These are phyloP conservation scores for Neelides sp. DNA, from an alignment of 1,140 invertebrate genomes.

Conservation along the genomic window DNA sequence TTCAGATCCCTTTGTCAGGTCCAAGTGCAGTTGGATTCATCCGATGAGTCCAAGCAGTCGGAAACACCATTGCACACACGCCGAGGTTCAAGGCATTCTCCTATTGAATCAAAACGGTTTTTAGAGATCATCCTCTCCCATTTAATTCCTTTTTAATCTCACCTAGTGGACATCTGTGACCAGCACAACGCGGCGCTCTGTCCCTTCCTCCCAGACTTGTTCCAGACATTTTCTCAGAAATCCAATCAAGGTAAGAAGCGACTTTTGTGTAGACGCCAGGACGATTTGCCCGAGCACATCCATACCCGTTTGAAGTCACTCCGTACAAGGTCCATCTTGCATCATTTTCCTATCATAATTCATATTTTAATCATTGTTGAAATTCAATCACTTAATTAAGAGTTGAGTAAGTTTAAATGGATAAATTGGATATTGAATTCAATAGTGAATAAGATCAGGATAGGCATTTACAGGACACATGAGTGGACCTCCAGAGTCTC, in stretches of 20 bases:
- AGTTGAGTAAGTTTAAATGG: neutral
- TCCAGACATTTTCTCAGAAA: conserved; percentile 41
- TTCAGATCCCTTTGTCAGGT: conserved; percentile 5
- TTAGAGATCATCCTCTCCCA: neutral
- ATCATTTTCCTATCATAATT: conserved; percentile 38
- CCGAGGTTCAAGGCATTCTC: conserved; percentile 53
- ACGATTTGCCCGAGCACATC: conserved; percentile 64
- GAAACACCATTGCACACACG: conserved; percentile 52
- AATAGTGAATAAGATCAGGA: neutral
- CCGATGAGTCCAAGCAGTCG: conserved; percentile 27
- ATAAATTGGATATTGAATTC: neutral
- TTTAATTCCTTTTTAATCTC: neutral
- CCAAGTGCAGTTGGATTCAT: conserved; percentile 32
- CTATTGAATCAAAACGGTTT: neutral
- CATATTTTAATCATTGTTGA: neutral
- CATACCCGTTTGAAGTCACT: conserved; percentile 74
- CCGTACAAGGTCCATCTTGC: conserved; percentile 51
- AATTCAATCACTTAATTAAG: neutral
- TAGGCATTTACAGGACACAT: conserved; percentile 23
- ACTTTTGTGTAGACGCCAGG: conserved; percentile 83
- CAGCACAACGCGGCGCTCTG: conserved; percentile 40
- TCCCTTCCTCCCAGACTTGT: conserved; percentile 17
- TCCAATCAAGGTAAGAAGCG: conserved; percentile 61
- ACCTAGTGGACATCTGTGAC: conserved; percentile 59
- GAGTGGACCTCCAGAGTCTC: conserved; percentile 49